phyloP scores from a whole-genome alignment of 2,113 vertebrate genomes.

The Pampusana beccarii region DNA sequence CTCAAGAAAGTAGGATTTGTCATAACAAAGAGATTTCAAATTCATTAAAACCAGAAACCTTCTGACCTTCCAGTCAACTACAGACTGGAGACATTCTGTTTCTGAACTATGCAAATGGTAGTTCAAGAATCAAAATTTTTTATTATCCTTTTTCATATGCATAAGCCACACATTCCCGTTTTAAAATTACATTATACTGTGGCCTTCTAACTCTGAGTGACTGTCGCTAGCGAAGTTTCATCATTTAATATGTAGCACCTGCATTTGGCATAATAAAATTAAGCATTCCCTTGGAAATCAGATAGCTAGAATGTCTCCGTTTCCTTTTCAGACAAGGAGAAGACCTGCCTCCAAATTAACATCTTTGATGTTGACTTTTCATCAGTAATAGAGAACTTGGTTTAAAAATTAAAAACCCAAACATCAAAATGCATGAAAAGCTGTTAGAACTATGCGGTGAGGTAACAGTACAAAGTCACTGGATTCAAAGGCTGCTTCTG shows the following conservation, averaged over 20 bases:
- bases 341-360: slow-evolving; percentile 52
- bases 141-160: slow-evolving; percentile 56
- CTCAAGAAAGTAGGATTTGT: slow-evolving; percentile 21
- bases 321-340: slow-evolving; percentile 58
- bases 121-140: slow-evolving; percentile 26
- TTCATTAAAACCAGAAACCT: slow-evolving; percentile 39
- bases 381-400: slow-evolving; percentile 47
- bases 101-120: slow-evolving; percentile 55
- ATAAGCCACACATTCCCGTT: slow-evolving; percentile 22
- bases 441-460: neutral
- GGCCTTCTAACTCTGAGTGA: slow-evolving; percentile 48
- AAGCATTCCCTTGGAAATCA: slow-evolving; percentile 73
- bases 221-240: slow-evolving; percentile 34
- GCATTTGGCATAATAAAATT: slow-evolving; percentile 64
- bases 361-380: slow-evolving; percentile 70
- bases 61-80: slow-evolving; percentile 22
- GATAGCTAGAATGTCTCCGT: slow-evolving; percentile 41
- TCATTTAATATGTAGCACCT: slow-evolving; percentile 25
- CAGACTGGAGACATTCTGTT: neutral
- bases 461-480: neutral
- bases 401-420: slow-evolving; percentile 72
- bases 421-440: slow-evolving; percentile 58
- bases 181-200: slow-evolving; percentile 29
- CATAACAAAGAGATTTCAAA: slow-evolving; percentile 24
- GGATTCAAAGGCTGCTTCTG: neutral